A percentile compares a stretch with the other conserved stretches of the same genome.
Conservation (phyloP, 2,113 vertebrate species). For the Eidolon helvum region DNA sequence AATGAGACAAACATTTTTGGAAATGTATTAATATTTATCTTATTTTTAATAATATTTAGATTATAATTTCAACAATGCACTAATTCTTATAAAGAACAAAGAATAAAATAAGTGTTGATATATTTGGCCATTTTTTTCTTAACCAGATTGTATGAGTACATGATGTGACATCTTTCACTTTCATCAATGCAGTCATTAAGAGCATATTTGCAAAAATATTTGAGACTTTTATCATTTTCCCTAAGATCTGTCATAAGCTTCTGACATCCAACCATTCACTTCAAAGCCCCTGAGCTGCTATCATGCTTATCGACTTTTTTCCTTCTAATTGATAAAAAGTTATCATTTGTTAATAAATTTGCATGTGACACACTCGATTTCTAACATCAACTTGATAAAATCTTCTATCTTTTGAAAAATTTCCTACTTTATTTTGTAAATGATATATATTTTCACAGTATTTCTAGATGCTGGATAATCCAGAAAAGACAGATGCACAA, state of each 20-base stretch:
- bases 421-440: neutral
- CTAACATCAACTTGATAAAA: neutral
- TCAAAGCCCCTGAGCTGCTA: neutral
- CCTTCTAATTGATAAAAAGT: slow-evolving; percentile 37
- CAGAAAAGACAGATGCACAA: neutral
- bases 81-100: neutral
- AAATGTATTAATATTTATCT: neutral
- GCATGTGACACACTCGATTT: neutral
- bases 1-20: neutral
- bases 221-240: neutral
- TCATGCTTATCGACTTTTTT: neutral
- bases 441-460: neutral
- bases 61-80: neutral
- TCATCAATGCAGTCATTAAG: neutral
- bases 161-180: neutral
- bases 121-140: neutral
- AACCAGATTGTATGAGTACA: neutral
- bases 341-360: slow-evolving; percentile 8
- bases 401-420: neutral
- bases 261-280: neutral
- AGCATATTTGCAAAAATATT: neutral
- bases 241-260: neutral
- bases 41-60: slow-evolving; percentile 5
- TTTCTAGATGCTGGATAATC: neutral
- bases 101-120: neutral